Conservation (phyloP, 2,888 invertebrate genomes). For the Agrochola lota region DNA sequence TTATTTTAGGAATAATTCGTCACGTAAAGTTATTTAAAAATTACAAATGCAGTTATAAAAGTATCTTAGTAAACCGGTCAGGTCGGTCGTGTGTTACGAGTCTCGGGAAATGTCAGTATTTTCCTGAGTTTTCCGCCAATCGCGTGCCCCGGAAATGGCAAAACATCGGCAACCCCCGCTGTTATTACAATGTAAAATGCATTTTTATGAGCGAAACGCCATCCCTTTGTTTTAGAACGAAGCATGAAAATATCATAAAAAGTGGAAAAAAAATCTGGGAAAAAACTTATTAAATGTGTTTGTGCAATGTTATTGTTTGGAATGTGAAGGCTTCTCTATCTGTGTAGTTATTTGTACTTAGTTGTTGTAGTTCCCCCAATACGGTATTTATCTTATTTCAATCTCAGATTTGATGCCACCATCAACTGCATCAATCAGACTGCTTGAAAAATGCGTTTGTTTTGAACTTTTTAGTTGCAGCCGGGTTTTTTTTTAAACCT, state of each 20-base stretch:
- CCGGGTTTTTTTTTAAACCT: too few species aligned
- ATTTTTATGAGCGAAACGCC: slow-evolving; percentile 35
- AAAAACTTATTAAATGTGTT: not conserved
- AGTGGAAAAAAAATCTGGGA: not conserved
- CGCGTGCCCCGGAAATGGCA: not conserved
- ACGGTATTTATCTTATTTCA: too few species aligned
- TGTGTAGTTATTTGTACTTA: not conserved
- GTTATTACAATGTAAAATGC: slow-evolving; percentile 35
- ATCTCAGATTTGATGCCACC: too few species aligned
- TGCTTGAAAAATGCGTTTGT: too few species aligned
- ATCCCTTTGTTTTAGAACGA: slow-evolving; percentile 20
- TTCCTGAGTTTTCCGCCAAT: not conserved
- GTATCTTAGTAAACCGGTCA: not conserved
- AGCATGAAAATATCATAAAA: slow-evolving; percentile 18
- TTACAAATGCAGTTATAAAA: not conserved
- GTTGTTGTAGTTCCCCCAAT: too few species aligned
- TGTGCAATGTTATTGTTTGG: not conserved
- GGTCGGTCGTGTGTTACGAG: not conserved
- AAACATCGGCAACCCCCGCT: slow-evolving; percentile 3
- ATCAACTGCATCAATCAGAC: too few species aligned
- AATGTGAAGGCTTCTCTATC: not conserved
- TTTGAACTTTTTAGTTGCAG: too few species aligned
- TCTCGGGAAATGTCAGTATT: slow-evolving; percentile 1
- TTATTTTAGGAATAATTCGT: not conserved
- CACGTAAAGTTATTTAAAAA: not conserved